phyloP scores from a whole-genome alignment of 2,113 vertebrate species.

The Equus quagga region DNA sequence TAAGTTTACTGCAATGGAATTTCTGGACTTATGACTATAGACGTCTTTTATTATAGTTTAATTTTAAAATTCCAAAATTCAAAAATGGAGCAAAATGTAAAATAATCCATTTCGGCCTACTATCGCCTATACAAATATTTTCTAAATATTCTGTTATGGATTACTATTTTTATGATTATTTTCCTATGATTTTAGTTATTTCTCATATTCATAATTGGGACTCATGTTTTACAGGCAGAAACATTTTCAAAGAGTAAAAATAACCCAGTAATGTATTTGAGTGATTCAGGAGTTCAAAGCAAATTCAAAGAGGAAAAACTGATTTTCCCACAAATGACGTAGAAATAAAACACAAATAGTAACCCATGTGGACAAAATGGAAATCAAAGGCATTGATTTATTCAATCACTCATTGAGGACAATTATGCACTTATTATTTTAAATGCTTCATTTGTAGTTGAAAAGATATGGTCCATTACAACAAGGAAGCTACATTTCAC shows the following conservation, averaged over 20 bases:
- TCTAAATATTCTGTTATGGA: neutral
- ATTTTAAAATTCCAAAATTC: neutral
- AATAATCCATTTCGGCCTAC: neutral
- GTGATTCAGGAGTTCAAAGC: neutral
- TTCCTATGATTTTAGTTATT: neutral
- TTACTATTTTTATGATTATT: neutral
- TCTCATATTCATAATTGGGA: neutral
- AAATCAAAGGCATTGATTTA: neutral
- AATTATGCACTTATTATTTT: neutral
- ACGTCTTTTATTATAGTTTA: neutral
- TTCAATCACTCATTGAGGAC: neutral
- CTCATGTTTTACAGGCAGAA: neutral
- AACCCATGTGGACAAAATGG: neutral
- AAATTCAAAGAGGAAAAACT: neutral
- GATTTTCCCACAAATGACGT: neutral
- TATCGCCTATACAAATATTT: neutral
- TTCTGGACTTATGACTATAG: neutral
- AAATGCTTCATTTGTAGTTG: neutral
- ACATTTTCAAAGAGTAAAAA: neutral
- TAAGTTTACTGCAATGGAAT: neutral
- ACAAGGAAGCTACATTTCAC: neutral
- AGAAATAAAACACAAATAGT: neutral
- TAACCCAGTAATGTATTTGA: neutral
- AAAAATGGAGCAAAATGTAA: neutral
- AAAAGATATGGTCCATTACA: neutral